These are phyloP conservation scores for Chionomys nivalis DNA, from an alignment of 2,113 vertebrate species.

Conservation along the genomic window DNA sequence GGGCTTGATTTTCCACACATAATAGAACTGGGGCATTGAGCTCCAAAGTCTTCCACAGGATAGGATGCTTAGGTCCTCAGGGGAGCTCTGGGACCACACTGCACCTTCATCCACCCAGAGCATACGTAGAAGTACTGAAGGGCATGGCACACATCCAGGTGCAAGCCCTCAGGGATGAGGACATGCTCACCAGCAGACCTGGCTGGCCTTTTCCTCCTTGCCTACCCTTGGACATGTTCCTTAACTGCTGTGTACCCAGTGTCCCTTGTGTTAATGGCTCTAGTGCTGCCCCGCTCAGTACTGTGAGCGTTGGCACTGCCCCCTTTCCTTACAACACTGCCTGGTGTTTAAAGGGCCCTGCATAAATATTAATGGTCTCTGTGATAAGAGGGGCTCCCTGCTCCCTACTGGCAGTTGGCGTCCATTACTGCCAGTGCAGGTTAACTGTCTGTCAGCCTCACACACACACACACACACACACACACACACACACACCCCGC, in stretches of 20 bases:
- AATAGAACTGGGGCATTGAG: background rate
- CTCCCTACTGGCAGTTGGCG: rapidly evolving
- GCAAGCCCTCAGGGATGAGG: background rate
- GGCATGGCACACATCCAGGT: rapidly evolving
- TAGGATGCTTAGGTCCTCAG: too few species aligned
- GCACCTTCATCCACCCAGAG: background rate
- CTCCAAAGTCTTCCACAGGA: background rate
- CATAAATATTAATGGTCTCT: background rate
- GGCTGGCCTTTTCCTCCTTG: background rate
- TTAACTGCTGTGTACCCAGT: background rate
- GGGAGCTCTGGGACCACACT: rapidly evolving
- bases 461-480: too few species aligned
- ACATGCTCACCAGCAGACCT: background rate
- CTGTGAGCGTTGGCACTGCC: background rate
- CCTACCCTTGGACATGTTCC: background rate
- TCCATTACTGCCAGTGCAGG: rapidly evolving
- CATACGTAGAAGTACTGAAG: rapidly evolving
- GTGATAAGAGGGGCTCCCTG: background rate
- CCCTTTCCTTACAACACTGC: background rate
- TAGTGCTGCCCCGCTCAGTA: background rate
- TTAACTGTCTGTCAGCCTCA: rapidly evolving
- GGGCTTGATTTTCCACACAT: rapidly evolving
- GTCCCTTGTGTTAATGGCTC: background rate
- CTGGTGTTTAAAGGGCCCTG: too few species aligned
- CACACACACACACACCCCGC: too few species aligned